phyloP scores from a whole-genome alignment of 2,113 vertebrate genomes.

The Paradisaea rubra region DNA sequence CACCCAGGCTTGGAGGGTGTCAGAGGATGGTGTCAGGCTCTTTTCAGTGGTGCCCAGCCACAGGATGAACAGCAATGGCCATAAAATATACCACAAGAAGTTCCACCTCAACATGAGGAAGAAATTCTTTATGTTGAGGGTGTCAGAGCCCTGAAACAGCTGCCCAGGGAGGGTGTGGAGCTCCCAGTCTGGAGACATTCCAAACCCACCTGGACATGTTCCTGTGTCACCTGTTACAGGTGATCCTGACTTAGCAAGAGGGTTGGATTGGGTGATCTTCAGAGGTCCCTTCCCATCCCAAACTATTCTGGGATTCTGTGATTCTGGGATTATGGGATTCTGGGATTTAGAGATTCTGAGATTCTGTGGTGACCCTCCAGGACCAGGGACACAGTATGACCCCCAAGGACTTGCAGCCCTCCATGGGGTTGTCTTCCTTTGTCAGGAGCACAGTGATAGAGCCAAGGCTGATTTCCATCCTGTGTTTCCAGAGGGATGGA shows the following conservation, averaged over 20 bases:
- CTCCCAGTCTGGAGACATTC: not conserved
- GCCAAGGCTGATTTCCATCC: not conserved
- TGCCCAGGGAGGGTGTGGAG: accelerated
- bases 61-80: not conserved
- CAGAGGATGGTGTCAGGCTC: not conserved
- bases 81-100: not conserved
- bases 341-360: not conserved
- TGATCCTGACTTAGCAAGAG: not conserved
- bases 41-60: not conserved
- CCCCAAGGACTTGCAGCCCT: not conserved
- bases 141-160: not conserved
- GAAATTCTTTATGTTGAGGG: not conserved
- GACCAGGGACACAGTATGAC: accelerated
- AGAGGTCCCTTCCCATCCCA: not conserved
- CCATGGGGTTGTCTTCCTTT: not conserved
- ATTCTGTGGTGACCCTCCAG: not conserved
- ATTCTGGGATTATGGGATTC: not conserved
- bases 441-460: not conserved
- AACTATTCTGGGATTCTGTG: not conserved
- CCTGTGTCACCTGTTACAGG: not conserved
- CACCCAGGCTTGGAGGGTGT: not conserved
- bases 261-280: not conserved
- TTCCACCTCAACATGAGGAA: not conserved
- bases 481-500: accelerated
- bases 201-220: accelerated